A percentile compares a stretch with the other conserved stretches of the same genome.
These are phyloP conservation scores for Cavia porcellus DNA, from an alignment of 2,113 vertebrate genomes.

Conservation along the genomic window DNA sequence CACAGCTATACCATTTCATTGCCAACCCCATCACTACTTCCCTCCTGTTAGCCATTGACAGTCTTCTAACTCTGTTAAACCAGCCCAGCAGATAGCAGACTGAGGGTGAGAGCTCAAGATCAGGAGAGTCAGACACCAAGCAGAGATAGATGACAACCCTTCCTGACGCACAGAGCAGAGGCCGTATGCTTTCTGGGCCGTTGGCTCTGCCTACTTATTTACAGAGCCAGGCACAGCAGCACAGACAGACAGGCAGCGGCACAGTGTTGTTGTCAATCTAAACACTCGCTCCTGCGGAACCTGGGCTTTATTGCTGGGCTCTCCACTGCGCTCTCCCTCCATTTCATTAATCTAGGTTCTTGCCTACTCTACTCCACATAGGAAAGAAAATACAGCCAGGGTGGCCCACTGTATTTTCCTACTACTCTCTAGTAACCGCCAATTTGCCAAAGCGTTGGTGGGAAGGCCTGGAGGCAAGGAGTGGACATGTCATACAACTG, in stretches of 20 bases:
- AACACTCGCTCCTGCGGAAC: background rate
- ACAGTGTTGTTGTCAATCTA: background rate
- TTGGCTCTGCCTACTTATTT: background rate
- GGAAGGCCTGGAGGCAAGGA: background rate
- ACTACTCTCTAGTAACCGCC: background rate
- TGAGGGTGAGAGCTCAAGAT: background rate
- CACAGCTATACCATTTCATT: background rate
- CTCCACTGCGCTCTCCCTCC: background rate
- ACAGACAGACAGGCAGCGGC: background rate
- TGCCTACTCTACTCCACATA: background rate
- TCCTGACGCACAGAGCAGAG: background rate
- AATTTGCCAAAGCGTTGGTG: background rate
- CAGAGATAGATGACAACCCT: background rate
- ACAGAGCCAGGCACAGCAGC: background rate
- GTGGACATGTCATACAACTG: background rate
- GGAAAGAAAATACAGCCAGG: slow-evolving; percentile 3
- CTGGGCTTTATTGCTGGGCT: background rate
- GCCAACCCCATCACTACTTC: background rate
- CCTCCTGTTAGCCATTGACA: slow-evolving; percentile 22
- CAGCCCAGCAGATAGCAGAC: background rate
- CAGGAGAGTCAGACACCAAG: background rate
- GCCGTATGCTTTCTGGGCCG: background rate
- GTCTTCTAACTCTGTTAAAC: background rate
- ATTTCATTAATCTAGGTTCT: background rate
- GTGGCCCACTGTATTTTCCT: background rate